Evolutionary conservation across 1,140 invertebrate species (phyloP), one percentile per base, ranked within the genome.

Genomic region (Paracyclopina nana): DNA sequence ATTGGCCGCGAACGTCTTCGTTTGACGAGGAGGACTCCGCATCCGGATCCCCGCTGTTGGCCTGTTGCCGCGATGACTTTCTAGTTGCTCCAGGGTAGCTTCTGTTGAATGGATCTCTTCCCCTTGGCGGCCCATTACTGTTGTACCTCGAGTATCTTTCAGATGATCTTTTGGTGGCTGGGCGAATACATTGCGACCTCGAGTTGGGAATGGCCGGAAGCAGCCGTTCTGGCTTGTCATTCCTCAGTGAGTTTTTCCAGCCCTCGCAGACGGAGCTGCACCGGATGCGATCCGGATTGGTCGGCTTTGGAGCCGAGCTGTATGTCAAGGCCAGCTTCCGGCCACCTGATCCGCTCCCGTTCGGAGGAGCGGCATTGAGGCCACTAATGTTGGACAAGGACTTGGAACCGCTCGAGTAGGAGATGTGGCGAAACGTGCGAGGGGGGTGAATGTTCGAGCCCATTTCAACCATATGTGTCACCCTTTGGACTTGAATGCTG

Each of bases 221-320:
- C 9, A 52, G 50, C 25, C 27, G 43, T 44, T 52, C 50, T 26
- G 27, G 12, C 34, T n/a, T n/a, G n/a, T n/a, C n/a, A n/a, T 52
- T 34, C 24, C 50, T n/a, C n/a, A 52, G 41, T 4, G 38, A 46
- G 40, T 43, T 52, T 25, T 52, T 52, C 50, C 50, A 52, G 11
- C 50, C 50, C 22, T 52, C 50, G 40, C 20, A 22, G 18, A 40
- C 50, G 43, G 20, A 26, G 8, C 24, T 27, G 12, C n/a, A 29
- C 9, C 46, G 31, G 8, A 24, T 25, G n/a, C 30, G 12, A 28
- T 45, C n/a, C n/a, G n/a, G n/a, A n/a, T n/a, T n/a, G n/a, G n/a
- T n/a, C n/a, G n/a, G n/a, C n/a, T n/a, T n/a, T n/a, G n/a, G n/a
- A n/a, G n/a, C n/a, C n/a, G n/a, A n/a, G n/a, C n/a, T n/a, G n/a